phyloP scores from a whole-genome alignment of 2,797 vertebrate species.

The Mus minutoides region DNA sequence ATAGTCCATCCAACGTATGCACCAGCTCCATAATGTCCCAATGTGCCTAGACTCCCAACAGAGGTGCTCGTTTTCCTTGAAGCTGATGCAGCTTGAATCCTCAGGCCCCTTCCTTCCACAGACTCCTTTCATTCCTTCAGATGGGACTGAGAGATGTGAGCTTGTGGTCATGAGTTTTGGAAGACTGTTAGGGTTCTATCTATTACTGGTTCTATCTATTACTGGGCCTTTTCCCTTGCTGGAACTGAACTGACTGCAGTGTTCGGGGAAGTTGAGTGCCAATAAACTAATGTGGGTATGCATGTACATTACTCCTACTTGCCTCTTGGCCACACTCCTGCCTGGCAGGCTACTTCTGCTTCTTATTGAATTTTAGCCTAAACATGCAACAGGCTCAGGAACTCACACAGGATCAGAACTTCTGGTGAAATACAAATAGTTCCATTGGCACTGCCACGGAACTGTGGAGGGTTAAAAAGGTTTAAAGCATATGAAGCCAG shows the following conservation, averaged over 20 bases:
- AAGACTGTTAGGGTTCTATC: background rate
- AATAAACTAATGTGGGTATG: too few relatives aligned
- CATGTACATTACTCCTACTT: background rate
- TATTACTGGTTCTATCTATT: background rate
- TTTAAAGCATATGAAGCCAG: background rate
- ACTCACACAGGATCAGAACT: background rate
- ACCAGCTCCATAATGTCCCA: background rate
- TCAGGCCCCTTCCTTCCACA: accelerated
- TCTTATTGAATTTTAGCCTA: background rate
- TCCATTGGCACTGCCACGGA: background rate
- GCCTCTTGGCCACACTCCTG: background rate
- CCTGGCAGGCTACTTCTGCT: too few relatives aligned
- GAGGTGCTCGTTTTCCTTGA: background rate
- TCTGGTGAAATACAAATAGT: background rate
- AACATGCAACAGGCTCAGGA: background rate
- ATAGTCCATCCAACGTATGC: background rate
- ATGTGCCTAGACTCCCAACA: background rate
- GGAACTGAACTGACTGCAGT: too few relatives aligned
- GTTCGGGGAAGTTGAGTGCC: background rate
- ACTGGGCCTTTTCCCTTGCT: background rate
- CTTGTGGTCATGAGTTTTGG: background rate
- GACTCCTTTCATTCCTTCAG: background rate
- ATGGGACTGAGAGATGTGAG: background rate
- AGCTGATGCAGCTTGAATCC: background rate
- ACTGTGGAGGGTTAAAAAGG: background rate